Percentiles rank a stretch among this genome's conserved stretches.
Evolutionary conservation across 2,888 invertebrate species (phyloP).

Genomic region (Callyntrura guangdongensis): DNA sequence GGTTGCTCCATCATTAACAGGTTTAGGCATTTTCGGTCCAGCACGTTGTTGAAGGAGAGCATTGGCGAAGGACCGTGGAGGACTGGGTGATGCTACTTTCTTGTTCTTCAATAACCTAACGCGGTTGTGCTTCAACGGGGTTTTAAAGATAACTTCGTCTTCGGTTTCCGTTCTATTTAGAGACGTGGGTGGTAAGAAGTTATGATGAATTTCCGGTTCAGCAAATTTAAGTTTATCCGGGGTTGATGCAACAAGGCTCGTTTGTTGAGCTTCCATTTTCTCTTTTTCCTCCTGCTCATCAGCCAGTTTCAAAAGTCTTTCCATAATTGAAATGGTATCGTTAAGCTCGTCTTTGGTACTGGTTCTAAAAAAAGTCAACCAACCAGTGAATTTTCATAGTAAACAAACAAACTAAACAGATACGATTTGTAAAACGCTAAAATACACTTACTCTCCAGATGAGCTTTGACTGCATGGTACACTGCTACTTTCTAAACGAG

Average conservation of each 20-base stretch:
- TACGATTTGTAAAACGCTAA: neutral
- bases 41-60: slow-evolving; percentile 41
- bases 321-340: slow-evolving; percentile 80
- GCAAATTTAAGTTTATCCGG: neutral
- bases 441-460: slow-evolving; percentile 57
- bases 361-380: neutral
- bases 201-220: too few species aligned
- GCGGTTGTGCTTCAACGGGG: slow-evolving; percentile 57
- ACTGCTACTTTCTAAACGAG: neutral
- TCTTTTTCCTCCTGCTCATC: slow-evolving; percentile 15
- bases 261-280: neutral
- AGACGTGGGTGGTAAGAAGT: too few species aligned
- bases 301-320: slow-evolving; percentile 66
- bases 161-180: neutral
- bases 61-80: slow-evolving; percentile 48
- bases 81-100: slow-evolving; percentile 62
- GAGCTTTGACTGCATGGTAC: slow-evolving; percentile 31
- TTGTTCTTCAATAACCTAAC: slow-evolving; percentile 56
- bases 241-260: neutral
- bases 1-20: neutral
- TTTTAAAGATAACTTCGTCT: slow-evolving; percentile 40
- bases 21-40: neutral
- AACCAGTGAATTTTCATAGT: neutral
- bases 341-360: slow-evolving; percentile 73
- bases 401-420: neutral